Evolutionary conservation across 2,797 vertebrate species (phyloP), one percentile per base, ranked within the genome.

Genomic region (Okamejei kenojei): DNA sequence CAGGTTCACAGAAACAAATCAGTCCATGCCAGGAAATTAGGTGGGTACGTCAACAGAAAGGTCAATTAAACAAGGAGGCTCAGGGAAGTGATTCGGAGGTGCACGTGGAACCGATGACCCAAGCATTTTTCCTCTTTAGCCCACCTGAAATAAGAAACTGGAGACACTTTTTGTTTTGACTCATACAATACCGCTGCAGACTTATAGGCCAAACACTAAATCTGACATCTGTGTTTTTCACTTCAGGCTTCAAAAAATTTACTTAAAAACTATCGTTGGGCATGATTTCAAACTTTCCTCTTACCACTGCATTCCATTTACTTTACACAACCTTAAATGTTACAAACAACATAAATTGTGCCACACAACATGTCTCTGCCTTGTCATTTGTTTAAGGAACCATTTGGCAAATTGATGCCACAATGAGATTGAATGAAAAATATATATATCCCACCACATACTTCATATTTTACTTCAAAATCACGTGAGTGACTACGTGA

Each of bases 241-340:
- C 63, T 88, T 68, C 84, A 68, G 65, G n/a, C 61, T 63, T 82
- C 23, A 61, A 84, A 74, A 61, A 6, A 11, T 61, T 84, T 61
- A 29, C 54, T 88, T 88, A 88, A 88, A 35, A 68, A 68, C 84
- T 17, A 32, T 88, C 17, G 15, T 35, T 32, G 84, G 84, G n/a
- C 84, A 68, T 88, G 68, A 68, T 88, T 68, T 88, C 63, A 88
- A 88, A 68, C n/a, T 88, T 68, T 88, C 63, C 63, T 68, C 63
- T 88, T 35, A 88, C n/a, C 84, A 88, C 7, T 68, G 15, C 84
- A 35, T 88, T 88, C 84, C 84, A 68, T 68, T 88, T 19, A 68
- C 84, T 88, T 88, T 68, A 68, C 84, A 68, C 63, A 88, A 88
- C 65, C n/a, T 88, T 61, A 32, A 68, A 63, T 68, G 63, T 63